Evolutionary conservation across 2,888 invertebrate species (phyloP).

Genomic region (Drosophila percnosoma): DNA sequence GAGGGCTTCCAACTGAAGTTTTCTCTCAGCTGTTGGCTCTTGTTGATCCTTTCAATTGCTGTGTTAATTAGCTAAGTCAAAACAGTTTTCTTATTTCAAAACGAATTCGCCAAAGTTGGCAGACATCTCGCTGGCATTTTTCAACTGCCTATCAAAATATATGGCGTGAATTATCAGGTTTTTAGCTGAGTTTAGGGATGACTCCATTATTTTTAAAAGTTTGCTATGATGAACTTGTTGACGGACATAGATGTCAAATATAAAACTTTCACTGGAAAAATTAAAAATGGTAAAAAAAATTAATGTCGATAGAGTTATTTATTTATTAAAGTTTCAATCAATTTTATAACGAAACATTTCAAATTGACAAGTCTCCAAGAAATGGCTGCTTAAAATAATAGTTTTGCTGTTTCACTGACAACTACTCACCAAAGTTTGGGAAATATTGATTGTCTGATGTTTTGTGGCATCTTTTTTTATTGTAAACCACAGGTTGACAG

Average conservation of each 20-base stretch:
- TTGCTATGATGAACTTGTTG: background rate
- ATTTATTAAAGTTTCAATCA: background rate
- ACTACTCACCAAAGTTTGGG: background rate
- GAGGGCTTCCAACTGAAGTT: slow-evolving; percentile 29
- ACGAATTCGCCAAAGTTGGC: slow-evolving; percentile 37
- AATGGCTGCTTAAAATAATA: background rate
- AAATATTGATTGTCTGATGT: background rate
- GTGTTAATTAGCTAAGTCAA: slow-evolving; percentile 65
- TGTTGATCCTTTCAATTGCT: slow-evolving; percentile 33
- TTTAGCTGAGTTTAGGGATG: background rate
- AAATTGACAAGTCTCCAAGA: background rate
- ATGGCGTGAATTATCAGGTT: background rate
- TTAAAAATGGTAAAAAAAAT: background rate
- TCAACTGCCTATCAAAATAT: slow-evolving; percentile 3
- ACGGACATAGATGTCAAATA: background rate
- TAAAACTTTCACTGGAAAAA: background rate
- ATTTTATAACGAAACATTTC: background rate
- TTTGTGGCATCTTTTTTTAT: background rate
- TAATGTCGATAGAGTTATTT: background rate
- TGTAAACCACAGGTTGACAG: background rate
- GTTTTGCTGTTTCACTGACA: background rate
- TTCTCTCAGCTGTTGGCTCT: slow-evolving; percentile 7
- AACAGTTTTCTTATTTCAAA: slow-evolving; percentile 66
- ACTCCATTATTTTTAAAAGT: background rate
- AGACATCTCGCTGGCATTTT: slow-evolving; percentile 4